These are phyloP conservation scores for Ostrea denselamellosa DNA, from an alignment of 1,140 invertebrate species.

Conservation along the genomic window DNA sequence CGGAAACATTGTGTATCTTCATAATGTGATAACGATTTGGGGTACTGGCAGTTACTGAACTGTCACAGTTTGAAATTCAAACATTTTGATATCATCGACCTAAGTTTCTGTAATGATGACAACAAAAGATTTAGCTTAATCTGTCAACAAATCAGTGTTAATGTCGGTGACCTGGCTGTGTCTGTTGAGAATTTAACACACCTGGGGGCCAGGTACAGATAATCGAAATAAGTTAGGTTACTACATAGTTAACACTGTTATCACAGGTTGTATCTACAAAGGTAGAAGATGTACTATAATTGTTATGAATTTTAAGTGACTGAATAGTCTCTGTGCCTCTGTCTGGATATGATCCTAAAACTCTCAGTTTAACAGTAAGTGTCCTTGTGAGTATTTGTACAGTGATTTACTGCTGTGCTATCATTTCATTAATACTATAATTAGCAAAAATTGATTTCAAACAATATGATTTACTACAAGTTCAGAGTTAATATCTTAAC, in stretches of 20 bases:
- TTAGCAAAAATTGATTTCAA: too few relatives aligned
- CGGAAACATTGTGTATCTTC: too few relatives aligned
- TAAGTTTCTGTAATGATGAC: not conserved
- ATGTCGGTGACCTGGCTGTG: not conserved
- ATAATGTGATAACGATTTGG: too few relatives aligned
- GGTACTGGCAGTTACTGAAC: not conserved
- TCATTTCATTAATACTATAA: too few relatives aligned
- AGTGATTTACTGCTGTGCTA: too few relatives aligned
- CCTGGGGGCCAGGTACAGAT: constrained; percentile 6
- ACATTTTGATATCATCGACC: constrained; percentile 19
- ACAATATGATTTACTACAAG: too few relatives aligned
- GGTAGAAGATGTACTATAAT: not conserved
- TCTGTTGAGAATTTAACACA: not conserved
- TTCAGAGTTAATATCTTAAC: too few relatives aligned
- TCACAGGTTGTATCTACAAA: not conserved
- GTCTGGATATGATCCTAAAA: too few relatives aligned
- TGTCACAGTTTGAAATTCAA: constrained; percentile 15
- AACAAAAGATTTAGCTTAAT: constrained; percentile 31
- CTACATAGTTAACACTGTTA: not conserved
- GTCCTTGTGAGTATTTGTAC: too few relatives aligned
- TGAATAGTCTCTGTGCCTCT: too few relatives aligned
- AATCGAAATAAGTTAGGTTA: not conserved
- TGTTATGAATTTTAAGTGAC: too few relatives aligned
- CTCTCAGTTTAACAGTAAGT: too few relatives aligned
- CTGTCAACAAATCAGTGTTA: constrained; percentile 6